Evolutionary conservation across 1,140 invertebrate species (phyloP), one percentile per base, ranked within the genome.

Genomic region (Diplogasteroides magnus): DNA sequence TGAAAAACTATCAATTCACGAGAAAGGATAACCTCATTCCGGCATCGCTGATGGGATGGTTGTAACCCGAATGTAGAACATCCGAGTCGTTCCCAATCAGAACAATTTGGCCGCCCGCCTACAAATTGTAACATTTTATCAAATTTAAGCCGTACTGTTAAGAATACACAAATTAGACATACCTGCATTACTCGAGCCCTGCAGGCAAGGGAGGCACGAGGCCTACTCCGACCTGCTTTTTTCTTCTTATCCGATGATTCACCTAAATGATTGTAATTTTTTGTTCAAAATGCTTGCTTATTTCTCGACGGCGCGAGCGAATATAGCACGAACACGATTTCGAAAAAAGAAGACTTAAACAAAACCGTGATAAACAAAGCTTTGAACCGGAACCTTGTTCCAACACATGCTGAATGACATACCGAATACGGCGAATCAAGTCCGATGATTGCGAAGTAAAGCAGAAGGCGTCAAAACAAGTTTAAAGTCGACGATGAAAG

Each of bases 71-170:
- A 61, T 81, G 79, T 13, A 81, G 63, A 67, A 81, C 74, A 68
- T 81, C 79, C 13, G 70, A 64, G n/a, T 81, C 79, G 64, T 81
- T 78, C 1, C 79, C 81, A 29, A 81, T 64, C 25, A 81, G 69
- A 6, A 81, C 71, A 67, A 81, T 81, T 61, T 74, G 68, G 2
- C 66, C 73, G 57, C 62, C 70, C 26, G 67, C 70, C 70, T 55
- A 2, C 19, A 25, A 31, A 56, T 48, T 56, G n/a, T 65, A 23
- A 65, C 14, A 6, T 63, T 31, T 14, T 63, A 2, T 15, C 28
- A 28, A 11, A 63, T 27, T 28, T 27, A 63, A 26, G 11, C 31
- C 23, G 19, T 15, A 11, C 19, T 19, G 28, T 31, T 28, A 19
- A 63, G 29, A 60, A 28, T 11, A 60, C 23, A 25, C 59, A 25